phyloP scores from a whole-genome alignment of 1,140 invertebrate species.

The Drosophila lacertosa region DNA sequence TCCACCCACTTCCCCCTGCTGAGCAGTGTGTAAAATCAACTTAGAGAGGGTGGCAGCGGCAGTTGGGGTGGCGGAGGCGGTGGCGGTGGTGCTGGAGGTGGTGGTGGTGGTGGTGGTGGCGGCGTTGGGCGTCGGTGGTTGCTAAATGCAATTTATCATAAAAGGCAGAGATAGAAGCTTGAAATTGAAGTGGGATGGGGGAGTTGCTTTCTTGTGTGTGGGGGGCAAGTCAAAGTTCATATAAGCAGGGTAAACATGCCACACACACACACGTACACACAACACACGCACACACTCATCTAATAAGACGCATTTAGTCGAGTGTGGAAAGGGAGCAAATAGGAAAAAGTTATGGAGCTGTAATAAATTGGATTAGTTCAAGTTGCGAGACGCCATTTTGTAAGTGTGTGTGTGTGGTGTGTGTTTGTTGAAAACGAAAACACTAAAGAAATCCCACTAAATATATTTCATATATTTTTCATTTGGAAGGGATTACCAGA shows the following conservation, averaged over 20 bases:
- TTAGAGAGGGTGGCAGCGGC: conserved; percentile 54
- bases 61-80: conserved; percentile 38
- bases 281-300: conserved; percentile 38
- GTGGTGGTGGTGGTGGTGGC: conserved; percentile 35
- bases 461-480: conserved; percentile 52
- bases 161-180: conserved; percentile 70
- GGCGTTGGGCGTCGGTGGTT: conserved; percentile 62
- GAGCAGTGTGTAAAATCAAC: conserved; percentile 24
- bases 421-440: conserved; percentile 45
- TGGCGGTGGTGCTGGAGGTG: conserved; percentile 27
- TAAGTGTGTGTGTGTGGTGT: conserved; percentile 40
- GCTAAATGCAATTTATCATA: conserved; percentile 83
- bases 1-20: conserved; percentile 2
- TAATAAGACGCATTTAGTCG: conserved; percentile 78
- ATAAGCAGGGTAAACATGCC: conserved; percentile 65
- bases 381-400: conserved; percentile 73
- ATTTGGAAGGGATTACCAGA: conserved; percentile 69
- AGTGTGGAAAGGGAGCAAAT: conserved; percentile 59
- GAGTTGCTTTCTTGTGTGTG: background rate
- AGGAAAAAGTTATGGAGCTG: conserved; percentile 83
- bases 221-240: conserved; percentile 67
- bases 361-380: conserved; percentile 83
- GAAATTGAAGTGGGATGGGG: conserved; percentile 65
- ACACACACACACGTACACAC: conserved; percentile 52
- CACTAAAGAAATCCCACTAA: conserved; percentile 47